Evolutionary conservation across 2,797 vertebrate species (phyloP).

Genomic region (Echeneis naucrates): DNA sequence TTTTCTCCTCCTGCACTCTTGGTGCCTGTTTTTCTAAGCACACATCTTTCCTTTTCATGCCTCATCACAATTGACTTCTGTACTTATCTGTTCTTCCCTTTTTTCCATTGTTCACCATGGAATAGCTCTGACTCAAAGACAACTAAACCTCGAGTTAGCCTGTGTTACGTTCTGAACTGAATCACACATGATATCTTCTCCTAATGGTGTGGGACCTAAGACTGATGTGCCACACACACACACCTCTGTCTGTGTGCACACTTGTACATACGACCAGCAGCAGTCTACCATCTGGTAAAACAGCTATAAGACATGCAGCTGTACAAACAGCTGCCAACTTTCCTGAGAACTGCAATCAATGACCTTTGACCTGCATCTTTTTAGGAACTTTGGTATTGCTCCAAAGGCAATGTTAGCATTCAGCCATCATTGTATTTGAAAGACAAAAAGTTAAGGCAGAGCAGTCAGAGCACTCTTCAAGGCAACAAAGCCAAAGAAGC

Average conservation of each 20-base stretch:
- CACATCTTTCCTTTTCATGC: conserved; percentile 71
- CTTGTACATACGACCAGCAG: conserved; percentile 35
- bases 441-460: too few species aligned
- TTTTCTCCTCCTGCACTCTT: conserved; percentile 65
- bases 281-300: conserved; percentile 66
- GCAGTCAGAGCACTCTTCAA: too few species aligned
- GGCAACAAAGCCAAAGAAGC: too few species aligned
- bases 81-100: conserved; percentile 60
- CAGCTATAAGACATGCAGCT: conserved; percentile 66
- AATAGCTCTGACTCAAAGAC: conserved; percentile 64
- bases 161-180: conserved; percentile 27
- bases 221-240: neutral
- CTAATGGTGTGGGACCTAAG: neutral
- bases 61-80: conserved; percentile 60
- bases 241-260: conserved; percentile 1
- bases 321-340: conserved; percentile 46
- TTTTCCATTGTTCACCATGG: conserved; percentile 73
- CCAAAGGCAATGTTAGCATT: too few species aligned
- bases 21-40: conserved; percentile 72
- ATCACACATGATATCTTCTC: conserved; percentile 13
- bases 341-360: conserved; percentile 34
- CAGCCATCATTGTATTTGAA: too few species aligned
- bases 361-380: conserved; percentile 52
- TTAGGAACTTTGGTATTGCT: neutral
- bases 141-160: conserved; percentile 44